A percentile compares a stretch with the other conserved stretches of the same genome.
Conservation (phyloP, 2,113 vertebrate species). For the Lathamus discolor region DNA sequence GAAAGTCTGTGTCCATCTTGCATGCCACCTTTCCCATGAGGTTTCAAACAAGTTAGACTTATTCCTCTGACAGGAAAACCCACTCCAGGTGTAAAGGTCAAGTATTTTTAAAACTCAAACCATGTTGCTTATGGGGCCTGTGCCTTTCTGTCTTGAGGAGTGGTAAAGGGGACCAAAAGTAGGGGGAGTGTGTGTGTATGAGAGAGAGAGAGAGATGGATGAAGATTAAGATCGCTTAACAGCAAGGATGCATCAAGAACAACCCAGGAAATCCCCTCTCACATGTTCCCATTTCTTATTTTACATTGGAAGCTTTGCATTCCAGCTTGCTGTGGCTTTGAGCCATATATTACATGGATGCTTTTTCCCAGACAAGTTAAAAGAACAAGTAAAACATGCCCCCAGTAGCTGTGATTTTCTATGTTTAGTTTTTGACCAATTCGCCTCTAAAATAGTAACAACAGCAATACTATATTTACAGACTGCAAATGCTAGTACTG, state of each 20-base stretch:
- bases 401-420: not conserved
- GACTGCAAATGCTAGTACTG: not conserved
- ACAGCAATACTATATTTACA: not conserved
- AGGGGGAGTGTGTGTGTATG: rapidly evolving
- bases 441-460: not conserved
- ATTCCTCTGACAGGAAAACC: not conserved
- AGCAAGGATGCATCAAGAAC: not conserved
- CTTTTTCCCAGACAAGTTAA: not conserved
- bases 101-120: not conserved
- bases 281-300: not conserved
- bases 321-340: not conserved
- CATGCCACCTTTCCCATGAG: not conserved
- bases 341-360: not conserved
- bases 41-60: not conserved
- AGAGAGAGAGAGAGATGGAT: not conserved
- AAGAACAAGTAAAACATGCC: not conserved
- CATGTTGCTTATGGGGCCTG: not conserved
- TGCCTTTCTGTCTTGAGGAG: not conserved
- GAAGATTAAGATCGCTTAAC: not conserved
- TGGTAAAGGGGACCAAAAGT: not conserved
- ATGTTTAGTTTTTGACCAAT: not conserved
- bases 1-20: constrained; percentile 2
- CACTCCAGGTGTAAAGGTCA: not conserved
- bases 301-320: not conserved
- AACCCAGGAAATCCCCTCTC: not conserved